These are phyloP conservation scores for Microcebus griseorufus DNA, from an alignment of 2,113 vertebrate genomes.

Conservation along the genomic window DNA sequence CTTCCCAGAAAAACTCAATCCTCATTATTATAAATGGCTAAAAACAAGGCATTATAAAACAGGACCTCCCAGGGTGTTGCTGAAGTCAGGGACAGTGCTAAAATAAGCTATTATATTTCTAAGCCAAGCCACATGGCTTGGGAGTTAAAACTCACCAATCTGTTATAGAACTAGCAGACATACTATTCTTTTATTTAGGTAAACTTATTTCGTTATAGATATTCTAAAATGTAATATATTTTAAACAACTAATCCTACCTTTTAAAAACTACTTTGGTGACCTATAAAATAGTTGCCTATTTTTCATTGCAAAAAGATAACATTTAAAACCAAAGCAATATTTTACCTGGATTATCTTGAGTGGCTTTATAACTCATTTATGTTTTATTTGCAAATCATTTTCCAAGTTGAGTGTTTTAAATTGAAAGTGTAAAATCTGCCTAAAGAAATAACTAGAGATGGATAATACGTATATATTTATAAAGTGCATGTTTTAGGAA, in stretches of 20 bases:
- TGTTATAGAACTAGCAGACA: background rate
- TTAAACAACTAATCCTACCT: background rate
- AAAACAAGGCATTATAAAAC: conserved; percentile 42
- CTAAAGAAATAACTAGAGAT: conserved; percentile 39
- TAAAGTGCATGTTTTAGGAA: background rate
- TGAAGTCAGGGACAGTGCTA: background rate
- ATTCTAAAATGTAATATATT: conserved; percentile 17
- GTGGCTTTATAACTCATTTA: conserved; percentile 5
- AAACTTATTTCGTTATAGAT: background rate
- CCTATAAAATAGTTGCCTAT: background rate
- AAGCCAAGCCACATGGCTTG: background rate
- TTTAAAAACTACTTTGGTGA: conserved; percentile 32
- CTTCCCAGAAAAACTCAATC: background rate
- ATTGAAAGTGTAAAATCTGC: conserved; percentile 14
- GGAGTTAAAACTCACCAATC: background rate
- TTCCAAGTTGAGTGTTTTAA: conserved; percentile 20
- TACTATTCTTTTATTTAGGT: background rate
- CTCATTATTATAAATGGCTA: background rate
- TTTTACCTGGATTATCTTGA: conserved; percentile 33
- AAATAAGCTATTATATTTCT: background rate
- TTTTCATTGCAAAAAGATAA: conserved; percentile 44
- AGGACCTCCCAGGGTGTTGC: background rate
- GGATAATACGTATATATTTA: background rate
- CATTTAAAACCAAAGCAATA: conserved; percentile 23
- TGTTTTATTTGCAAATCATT: conserved; percentile 43